phyloP scores from a whole-genome alignment of 1,140 invertebrate genomes.

The Piezodorus guildinii region DNA sequence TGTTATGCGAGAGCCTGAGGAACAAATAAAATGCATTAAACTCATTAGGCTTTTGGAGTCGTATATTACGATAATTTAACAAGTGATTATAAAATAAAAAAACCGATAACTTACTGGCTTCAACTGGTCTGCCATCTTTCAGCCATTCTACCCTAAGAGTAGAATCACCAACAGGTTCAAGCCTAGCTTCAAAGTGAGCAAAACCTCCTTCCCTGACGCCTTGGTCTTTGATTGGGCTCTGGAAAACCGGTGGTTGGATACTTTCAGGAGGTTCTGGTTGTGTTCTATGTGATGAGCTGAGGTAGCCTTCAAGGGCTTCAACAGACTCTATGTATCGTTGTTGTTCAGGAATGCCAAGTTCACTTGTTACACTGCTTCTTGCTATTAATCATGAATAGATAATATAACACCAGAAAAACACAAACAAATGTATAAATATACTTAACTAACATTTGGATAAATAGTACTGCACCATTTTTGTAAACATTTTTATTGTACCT shows the following conservation, averaged over 20 bases:
- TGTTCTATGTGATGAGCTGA: conserved; percentile 37
- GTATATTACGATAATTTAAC: not conserved
- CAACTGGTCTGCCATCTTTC: conserved; percentile 79
- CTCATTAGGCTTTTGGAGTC: not conserved
- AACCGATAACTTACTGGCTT: conserved; percentile 54
- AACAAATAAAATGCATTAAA: not conserved
- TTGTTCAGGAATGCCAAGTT: conserved; percentile 84
- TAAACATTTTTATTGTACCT: no score
- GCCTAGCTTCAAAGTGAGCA: conserved; percentile 88
- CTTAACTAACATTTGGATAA: no score
- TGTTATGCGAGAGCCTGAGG: conserved; percentile 69
- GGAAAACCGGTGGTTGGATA: conserved; percentile 74
- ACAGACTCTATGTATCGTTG: conserved; percentile 86
- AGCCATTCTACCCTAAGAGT: conserved; percentile 89
- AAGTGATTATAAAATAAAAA: not conserved
- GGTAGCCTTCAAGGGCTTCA: conserved; percentile 85
- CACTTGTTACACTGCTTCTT: conserved; percentile 65
- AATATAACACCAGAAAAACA: not conserved
- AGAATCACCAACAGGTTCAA: conserved; percentile 86
- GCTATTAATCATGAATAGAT: conserved; percentile 32
- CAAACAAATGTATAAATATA: no score
- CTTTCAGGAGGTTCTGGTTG: conserved; percentile 61
- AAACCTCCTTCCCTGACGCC: conserved; percentile 84
- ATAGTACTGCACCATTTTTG: no score
- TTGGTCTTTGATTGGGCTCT: conserved; percentile 83